Evolutionary conservation across 2,797 vertebrate genomes (phyloP).

Genomic region (Poecilia picta): DNA sequence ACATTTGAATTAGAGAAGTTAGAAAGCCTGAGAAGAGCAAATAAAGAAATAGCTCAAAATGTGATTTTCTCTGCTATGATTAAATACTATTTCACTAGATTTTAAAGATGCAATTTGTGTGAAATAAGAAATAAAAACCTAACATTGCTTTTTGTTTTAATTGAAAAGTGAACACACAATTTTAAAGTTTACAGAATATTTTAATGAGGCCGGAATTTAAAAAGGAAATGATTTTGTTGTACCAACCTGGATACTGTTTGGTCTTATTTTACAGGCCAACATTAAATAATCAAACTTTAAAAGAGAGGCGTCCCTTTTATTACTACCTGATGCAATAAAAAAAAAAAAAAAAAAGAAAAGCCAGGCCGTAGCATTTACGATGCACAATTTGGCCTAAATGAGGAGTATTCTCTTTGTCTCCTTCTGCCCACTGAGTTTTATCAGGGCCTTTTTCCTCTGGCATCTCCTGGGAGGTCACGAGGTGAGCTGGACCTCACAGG

Average conservation of each 20-base stretch:
- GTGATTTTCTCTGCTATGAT: neutral
- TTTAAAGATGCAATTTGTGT: neutral
- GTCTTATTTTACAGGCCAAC: neutral
- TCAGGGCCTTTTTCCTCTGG: constrained; percentile 63
- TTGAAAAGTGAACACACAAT: neutral
- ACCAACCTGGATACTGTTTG: neutral
- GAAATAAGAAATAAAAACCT: neutral
- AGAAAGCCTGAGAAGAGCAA: neutral
- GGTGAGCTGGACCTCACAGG: constrained; percentile 75
- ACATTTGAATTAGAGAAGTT: neutral
- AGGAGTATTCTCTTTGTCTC: constrained; percentile 39
- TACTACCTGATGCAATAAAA: constrained; percentile 23
- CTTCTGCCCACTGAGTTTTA: constrained; percentile 42
- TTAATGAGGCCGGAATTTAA: neutral
- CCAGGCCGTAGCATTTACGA: constrained; percentile 24
- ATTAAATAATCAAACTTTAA: constrained; percentile 6
- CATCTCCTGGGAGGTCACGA: constrained; percentile 64
- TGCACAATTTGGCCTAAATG: constrained; percentile 32
- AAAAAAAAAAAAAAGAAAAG: neutral
- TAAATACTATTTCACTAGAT: neutral
- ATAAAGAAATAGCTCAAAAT: neutral
- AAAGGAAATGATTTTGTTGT: neutral
- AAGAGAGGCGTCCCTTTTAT: constrained; percentile 11
- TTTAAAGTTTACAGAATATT: neutral
- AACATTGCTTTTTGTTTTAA: neutral